A percentile compares a stretch with the other conserved stretches of the same genome.
phyloP scores from a whole-genome alignment of 1,140 invertebrate species.

The Periplaneta americana region DNA sequence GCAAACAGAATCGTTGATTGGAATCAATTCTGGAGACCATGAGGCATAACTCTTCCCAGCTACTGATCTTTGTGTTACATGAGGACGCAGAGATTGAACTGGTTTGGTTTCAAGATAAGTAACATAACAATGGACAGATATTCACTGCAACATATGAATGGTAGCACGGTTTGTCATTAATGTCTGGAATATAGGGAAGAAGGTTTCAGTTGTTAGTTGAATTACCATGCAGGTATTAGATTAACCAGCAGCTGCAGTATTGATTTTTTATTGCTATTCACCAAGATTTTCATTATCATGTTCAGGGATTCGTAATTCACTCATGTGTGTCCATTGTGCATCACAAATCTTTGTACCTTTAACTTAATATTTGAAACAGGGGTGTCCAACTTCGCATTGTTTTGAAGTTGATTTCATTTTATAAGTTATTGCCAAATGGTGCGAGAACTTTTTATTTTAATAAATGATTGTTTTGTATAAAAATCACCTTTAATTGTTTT shows the following conservation, averaged over 20 bases:
- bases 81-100: neutral
- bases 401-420: no score
- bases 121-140: neutral
- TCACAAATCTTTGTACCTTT: neutral
- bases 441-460: no score
- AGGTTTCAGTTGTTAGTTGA: neutral
- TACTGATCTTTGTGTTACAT: neutral
- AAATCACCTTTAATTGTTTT: no score
- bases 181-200: neutral
- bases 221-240: neutral
- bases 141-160: neutral
- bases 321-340: neutral
- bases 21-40: conserved; percentile 24
- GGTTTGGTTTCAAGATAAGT: neutral
- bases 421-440: no score
- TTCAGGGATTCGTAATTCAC: neutral
- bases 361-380: neutral
- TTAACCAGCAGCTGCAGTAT: neutral
- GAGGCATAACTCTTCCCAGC: conserved; percentile 12
- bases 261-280: neutral
- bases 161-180: neutral
- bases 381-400: no score
- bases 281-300: neutral
- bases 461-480: no score
- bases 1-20: conserved; percentile 41